Evolutionary conservation across 2,888 invertebrate genomes (phyloP), one percentile per base, ranked within the genome.

Genomic region (Euplagia quadripunctaria): DNA sequence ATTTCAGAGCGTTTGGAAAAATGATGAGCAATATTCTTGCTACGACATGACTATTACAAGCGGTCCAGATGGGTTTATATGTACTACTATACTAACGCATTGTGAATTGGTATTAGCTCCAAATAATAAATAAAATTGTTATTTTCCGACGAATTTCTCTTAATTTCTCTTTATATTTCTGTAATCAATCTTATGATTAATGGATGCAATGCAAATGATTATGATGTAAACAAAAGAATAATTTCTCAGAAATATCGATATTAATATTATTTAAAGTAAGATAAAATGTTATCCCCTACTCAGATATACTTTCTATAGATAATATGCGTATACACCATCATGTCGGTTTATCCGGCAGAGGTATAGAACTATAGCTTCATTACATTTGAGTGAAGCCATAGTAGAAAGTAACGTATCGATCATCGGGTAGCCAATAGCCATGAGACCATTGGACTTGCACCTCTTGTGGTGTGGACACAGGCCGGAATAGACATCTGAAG

Each of bases 31-130:
- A 63, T 41, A 14, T 63, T 14, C 12, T 16, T 16, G 41, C 31
- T 31, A 49, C 20, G 49, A 65, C 20, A 65, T 9, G 41, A 41
- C 41, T 51, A 17, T 52, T 67, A 67, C 67, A 67, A 67, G 67
- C 51, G 52, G 41, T 31, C 31, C 63, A 6, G 14, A 41, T 63
- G 14, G 41, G 41, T 63, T 63, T 20, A 58, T n/a, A 58, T 41
- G 41, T 31, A 41, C 20, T 31, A 31, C 41, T 63, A 14, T 16
- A 7, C 14, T n/a, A 52, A 52, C 31, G 41, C 16, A 6, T 67
- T 17, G 31, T 51, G 51, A 67, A 52, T 31, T 41, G 52, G 41
- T 17, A 67, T 52, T 41, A 52, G 51, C 67, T 52, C 51, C 49
- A 49, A 20, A 49, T 52, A 1, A 31, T 31, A 31, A 31, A 31